These are phyloP conservation scores for Triplophysa bombifrons DNA, from an alignment of 2,797 vertebrate species.

Conservation along the genomic window DNA sequence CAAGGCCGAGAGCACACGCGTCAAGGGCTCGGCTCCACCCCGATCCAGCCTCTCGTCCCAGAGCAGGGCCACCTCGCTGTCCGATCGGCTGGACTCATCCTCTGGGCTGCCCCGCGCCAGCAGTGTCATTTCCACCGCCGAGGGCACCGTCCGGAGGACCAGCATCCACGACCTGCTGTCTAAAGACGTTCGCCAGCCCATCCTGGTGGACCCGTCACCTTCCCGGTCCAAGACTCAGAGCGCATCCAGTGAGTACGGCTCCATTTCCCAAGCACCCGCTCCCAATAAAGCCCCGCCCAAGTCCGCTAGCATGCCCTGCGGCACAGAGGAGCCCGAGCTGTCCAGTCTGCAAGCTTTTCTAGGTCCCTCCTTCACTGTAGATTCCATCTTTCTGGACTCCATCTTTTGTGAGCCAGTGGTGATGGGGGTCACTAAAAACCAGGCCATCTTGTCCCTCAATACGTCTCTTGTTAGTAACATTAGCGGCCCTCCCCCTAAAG, in stretches of 20 bases:
- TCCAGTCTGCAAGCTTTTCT: conserved; percentile 76
- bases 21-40: conserved; percentile 76
- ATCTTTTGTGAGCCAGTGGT: conserved; percentile 76
- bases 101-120: conserved; percentile 94
- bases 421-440: conserved; percentile 69
- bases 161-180: conserved; percentile 97
- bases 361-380: conserved; percentile 77
- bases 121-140: conserved; percentile 97
- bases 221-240: conserved; percentile 73
- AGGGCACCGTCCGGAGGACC: conserved; percentile 92
- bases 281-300: conserved; percentile 67
- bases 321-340: conserved; percentile 73
- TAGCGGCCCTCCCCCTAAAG: conserved; percentile 76
- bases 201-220: conserved; percentile 84
- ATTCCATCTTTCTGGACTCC: conserved; percentile 78
- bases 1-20: conserved; percentile 84
- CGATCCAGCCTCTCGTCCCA: conserved; percentile 75
- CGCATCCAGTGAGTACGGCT: conserved; percentile 93
- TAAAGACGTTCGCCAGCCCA: conserved; percentile 88
- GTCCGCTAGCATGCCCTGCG: conserved; percentile 77
- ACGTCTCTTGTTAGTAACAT: conserved; percentile 95
- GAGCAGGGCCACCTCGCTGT: conserved; percentile 79
- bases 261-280: conserved; percentile 33
- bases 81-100: conserved; percentile 79
- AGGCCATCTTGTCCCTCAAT: conserved; percentile 91